Conservation (phyloP, 2,113 vertebrate species). For the Camelus bactrianus region DNA sequence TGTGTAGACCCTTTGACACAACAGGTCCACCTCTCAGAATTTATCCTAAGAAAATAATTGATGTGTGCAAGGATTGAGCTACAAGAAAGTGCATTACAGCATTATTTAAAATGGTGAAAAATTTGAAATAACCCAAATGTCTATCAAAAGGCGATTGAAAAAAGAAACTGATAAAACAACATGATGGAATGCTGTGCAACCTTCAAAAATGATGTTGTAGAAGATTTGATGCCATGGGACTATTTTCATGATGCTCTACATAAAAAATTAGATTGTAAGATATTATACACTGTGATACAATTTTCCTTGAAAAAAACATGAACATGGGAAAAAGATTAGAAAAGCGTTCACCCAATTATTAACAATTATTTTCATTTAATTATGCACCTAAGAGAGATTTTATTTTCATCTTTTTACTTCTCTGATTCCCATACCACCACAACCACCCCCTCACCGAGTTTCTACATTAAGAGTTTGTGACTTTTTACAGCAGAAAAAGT, state of each 20-base stretch:
- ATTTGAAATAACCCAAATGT: neutral
- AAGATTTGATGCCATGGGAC: neutral
- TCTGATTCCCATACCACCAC: neutral
- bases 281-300: neutral
- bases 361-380: neutral
- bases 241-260: neutral
- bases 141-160: neutral
- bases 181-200: neutral
- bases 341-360: neutral
- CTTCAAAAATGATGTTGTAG: neutral
- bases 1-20: neutral
- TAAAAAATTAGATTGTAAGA: neutral
- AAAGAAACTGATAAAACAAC: neutral
- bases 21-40: neutral
- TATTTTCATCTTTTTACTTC: slow-evolving; percentile 42
- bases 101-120: slow-evolving; percentile 27
- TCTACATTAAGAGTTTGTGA: slow-evolving; percentile 31
- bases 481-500: slow-evolving; percentile 31
- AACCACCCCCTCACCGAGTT: neutral
- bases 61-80: neutral
- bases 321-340: neutral
- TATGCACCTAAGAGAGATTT: neutral
- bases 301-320: slow-evolving; percentile 47
- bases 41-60: neutral
- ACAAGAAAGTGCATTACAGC: neutral